Evolutionary conservation across 1,140 invertebrate species (phyloP).

Genomic region (Caenorhabditis latens): DNA sequence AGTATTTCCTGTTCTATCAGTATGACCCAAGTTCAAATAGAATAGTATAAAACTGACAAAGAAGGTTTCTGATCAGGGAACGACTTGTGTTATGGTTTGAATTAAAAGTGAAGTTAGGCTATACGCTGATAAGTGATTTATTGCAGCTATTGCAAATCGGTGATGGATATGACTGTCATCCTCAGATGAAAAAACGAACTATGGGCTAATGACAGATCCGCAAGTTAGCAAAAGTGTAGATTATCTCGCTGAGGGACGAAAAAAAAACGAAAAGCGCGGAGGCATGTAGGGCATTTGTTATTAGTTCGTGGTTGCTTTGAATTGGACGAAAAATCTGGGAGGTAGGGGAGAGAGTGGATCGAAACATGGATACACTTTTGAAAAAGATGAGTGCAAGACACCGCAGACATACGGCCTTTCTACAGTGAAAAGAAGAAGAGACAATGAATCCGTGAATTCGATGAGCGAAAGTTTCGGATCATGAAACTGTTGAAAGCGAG

Average conservation of each 20-base stretch:
- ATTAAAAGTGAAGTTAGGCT: background rate
- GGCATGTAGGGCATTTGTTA: conserved; percentile 49
- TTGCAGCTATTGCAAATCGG: background rate
- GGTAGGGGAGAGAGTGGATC: conserved; percentile 9
- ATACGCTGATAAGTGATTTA: background rate
- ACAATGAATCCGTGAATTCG: conserved; percentile 46
- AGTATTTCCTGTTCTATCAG: background rate
- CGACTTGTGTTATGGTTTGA: background rate
- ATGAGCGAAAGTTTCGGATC: conserved; percentile 55
- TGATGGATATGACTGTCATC: background rate
- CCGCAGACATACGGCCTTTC: conserved; percentile 18
- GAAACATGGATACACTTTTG: conserved; percentile 54
- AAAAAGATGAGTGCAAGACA: conserved; percentile 39
- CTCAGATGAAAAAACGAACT: background rate
- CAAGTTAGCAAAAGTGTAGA: conserved; percentile 25
- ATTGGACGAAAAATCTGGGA: conserved; percentile 14
- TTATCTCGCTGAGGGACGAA: background rate
- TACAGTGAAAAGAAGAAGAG: background rate
- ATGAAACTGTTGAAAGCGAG: conserved; percentile 47
- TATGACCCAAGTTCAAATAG: background rate
- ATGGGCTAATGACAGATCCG: background rate
- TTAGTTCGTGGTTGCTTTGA: conserved; percentile 54
- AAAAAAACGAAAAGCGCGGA: conserved; percentile 44
- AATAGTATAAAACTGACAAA: background rate
- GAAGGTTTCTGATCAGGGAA: conserved; percentile 1